Conservation (phyloP, 2,797 vertebrate species). For the Emys orbicularis region DNA sequence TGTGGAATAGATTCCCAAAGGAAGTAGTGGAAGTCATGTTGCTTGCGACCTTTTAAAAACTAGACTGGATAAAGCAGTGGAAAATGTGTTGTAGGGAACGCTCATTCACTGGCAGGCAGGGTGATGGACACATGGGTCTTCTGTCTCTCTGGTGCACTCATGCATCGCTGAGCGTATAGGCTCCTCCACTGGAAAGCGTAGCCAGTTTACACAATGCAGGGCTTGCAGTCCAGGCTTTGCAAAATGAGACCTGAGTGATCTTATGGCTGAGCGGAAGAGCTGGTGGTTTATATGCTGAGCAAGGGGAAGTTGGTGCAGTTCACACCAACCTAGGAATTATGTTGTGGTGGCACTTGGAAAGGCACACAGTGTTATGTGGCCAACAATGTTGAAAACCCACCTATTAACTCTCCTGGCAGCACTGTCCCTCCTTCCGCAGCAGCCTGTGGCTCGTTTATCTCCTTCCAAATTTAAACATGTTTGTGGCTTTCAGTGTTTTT, state of each 20-base stretch:
- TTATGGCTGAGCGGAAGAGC: not conserved
- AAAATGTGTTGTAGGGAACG: rapidly evolving
- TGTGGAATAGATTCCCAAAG: not conserved
- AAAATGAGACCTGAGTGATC: not conserved
- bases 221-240: not conserved
- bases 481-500: not conserved
- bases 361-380: not conserved
- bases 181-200: not conserved
- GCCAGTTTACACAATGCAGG: not conserved
- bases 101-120: not conserved
- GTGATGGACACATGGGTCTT: not conserved
- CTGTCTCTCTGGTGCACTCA: not conserved
- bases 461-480: not conserved
- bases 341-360: not conserved
- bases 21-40: rapidly evolving
- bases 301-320: not conserved
- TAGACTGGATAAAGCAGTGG: not conserved
- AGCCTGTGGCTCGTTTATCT: not conserved
- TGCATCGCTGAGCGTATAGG: not conserved
- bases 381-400: not conserved
- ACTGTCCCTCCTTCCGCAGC: not conserved
- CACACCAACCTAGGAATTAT: not conserved
- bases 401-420: not conserved
- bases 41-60: not conserved
- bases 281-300: not conserved